Conservation (phyloP, 2,797 vertebrate species). For the Lacerta viridis region DNA sequence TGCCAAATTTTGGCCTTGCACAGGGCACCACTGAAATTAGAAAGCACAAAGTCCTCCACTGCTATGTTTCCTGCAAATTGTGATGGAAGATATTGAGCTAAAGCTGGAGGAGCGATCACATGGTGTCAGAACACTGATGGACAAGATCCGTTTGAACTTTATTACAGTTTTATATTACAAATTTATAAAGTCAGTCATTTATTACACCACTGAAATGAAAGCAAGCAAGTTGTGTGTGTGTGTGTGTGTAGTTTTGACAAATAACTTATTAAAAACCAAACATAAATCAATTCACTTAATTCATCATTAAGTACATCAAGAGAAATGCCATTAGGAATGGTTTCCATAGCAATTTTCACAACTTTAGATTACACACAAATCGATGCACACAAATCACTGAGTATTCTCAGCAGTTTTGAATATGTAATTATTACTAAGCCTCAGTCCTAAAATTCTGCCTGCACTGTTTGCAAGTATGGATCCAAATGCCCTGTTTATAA, state of each 20-base stretch:
- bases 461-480: constrained; percentile 14
- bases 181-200: constrained; percentile 43
- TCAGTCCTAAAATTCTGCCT: not conserved
- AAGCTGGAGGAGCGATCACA: too few species aligned
- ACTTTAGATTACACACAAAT: constrained; percentile 22
- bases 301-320: constrained; percentile 31
- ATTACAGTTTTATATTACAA: constrained; percentile 42
- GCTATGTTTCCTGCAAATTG: too few species aligned
- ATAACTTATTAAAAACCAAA: constrained; percentile 35
- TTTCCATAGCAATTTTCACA: constrained; percentile 33
- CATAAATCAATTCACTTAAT: constrained; percentile 20
- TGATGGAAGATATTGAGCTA: too few species aligned
- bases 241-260: constrained; percentile 9
- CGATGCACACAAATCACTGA: constrained; percentile 26
- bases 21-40: too few species aligned
- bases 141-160: constrained; percentile 19
- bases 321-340: constrained; percentile 27
- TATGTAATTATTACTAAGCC: not conserved
- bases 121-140: too few species aligned
- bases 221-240: constrained; percentile 21
- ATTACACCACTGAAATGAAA: constrained; percentile 45
- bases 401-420: constrained; percentile 24
- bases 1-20: too few species aligned
- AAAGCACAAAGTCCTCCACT: too few species aligned
- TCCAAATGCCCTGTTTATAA: not conserved